These are phyloP conservation scores for Dendroctonus ponderosae DNA, from an alignment of 1,140 invertebrate species.

Conservation along the genomic window DNA sequence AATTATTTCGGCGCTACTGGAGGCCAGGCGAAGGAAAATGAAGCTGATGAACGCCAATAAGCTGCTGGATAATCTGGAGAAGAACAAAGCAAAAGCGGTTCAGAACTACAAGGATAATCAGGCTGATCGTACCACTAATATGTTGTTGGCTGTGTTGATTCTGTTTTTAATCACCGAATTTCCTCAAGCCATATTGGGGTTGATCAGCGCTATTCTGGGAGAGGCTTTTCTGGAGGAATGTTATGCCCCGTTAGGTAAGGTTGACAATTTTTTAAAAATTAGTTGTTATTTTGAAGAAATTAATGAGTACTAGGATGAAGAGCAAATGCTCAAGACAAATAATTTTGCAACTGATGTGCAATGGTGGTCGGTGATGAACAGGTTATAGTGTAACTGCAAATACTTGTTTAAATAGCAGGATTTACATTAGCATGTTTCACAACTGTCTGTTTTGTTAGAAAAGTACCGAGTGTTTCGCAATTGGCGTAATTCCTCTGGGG, in stretches of 20 bases:
- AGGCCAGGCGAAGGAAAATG: constrained; percentile 70
- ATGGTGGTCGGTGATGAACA: too few species aligned
- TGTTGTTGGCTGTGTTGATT: constrained; percentile 88
- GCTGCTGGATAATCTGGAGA: constrained; percentile 30
- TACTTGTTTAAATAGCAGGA: too few species aligned
- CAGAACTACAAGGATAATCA: constrained; percentile 66
- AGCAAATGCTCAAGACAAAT: too few species aligned
- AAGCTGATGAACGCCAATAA: constrained; percentile 54
- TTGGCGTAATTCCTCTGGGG: too few species aligned
- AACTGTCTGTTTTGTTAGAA: too few species aligned
- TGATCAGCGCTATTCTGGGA: constrained; percentile 71
- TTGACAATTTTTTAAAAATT: too few species aligned
- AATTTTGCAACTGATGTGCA: too few species aligned
- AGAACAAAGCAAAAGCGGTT: constrained; percentile 37
- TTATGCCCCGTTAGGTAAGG: constrained; percentile 70
- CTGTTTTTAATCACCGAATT: constrained; percentile 86
- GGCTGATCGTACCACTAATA: constrained; percentile 86
- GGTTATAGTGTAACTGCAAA: too few species aligned
- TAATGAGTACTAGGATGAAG: too few species aligned
- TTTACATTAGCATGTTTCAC: too few species aligned
- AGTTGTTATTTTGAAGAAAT: too few species aligned
- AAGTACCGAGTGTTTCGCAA: too few species aligned
- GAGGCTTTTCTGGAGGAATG: constrained; percentile 72
- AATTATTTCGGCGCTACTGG: constrained; percentile 70
- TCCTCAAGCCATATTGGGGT: constrained; percentile 80